These are phyloP conservation scores for Tholera decimalis DNA, from an alignment of 2,888 invertebrate genomes.

Conservation along the genomic window DNA sequence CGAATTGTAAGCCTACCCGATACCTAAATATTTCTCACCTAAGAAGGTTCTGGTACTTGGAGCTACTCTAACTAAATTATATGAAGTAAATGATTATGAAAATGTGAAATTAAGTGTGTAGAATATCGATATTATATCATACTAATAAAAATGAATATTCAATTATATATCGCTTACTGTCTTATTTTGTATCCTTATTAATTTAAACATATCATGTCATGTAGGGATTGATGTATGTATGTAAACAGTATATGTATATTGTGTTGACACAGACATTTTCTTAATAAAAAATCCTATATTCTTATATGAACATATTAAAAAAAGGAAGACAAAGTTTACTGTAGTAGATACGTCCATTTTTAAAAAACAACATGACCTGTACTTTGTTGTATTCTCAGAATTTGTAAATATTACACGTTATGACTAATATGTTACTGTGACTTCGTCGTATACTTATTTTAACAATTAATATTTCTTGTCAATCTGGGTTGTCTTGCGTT, in stretches of 20 bases:
- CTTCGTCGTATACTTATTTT: background rate
- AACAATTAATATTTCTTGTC: background rate
- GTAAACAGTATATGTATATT: background rate
- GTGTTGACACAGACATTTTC: background rate
- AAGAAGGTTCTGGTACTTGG: background rate
- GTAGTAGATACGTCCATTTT: conserved; percentile 10
- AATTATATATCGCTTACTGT: background rate
- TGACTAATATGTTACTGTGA: background rate
- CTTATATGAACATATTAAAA: background rate
- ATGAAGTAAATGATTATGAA: background rate
- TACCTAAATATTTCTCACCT: conserved; percentile 1
- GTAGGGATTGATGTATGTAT: background rate
- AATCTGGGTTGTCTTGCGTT: conserved; percentile 6
- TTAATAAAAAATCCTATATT: conserved; percentile 4
- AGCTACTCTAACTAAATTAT: background rate
- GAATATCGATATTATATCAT: conserved; percentile 28
- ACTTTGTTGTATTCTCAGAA: background rate
- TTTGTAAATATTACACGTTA: conserved; percentile 17
- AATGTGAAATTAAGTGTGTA: conserved; percentile 9
- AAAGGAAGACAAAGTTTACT: background rate
- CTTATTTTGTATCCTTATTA: background rate
- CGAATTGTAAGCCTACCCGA: background rate
- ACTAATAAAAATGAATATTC: background rate
- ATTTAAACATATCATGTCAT: conserved; percentile 25
- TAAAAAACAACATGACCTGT: background rate